phyloP scores from a whole-genome alignment of 2,888 invertebrate genomes.

The Scotopteryx bipunctaria region DNA sequence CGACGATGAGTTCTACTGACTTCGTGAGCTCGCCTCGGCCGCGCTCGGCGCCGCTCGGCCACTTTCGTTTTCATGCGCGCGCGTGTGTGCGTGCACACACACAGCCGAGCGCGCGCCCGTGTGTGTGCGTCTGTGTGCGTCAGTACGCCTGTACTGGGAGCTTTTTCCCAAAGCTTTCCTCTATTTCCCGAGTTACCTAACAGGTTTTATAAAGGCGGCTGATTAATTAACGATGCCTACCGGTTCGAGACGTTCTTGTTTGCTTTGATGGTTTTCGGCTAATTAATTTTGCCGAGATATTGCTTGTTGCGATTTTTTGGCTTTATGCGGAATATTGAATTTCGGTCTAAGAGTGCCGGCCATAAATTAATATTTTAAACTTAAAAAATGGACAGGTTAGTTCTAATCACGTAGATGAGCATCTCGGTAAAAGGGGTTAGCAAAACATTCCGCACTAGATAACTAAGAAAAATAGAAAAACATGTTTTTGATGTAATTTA shows the following conservation, averaged over 20 bases:
- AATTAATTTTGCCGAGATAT: slow-evolving; percentile 43
- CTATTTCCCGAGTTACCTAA: slow-evolving; percentile 75
- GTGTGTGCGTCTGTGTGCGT: slow-evolving; percentile 32
- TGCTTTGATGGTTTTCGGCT: slow-evolving; percentile 40
- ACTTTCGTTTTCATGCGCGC: slow-evolving; percentile 82
- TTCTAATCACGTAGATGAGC: neutral
- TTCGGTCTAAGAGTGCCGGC: neutral
- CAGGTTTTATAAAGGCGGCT: slow-evolving; percentile 63
- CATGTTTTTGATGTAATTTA: slow-evolving; percentile 35
- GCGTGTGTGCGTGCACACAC: slow-evolving; percentile 54
- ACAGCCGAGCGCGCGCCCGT: slow-evolving; percentile 23
- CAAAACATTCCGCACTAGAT: slow-evolving; percentile 9
- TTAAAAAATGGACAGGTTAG: slow-evolving; percentile 6
- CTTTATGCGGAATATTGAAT: neutral
- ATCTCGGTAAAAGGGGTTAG: slow-evolving; percentile 1
- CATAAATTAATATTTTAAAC: neutral
- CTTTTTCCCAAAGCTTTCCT: slow-evolving; percentile 79
- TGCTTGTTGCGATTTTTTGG: slow-evolving; percentile 13
- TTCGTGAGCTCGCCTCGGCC: slow-evolving; percentile 82
- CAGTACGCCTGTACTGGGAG: slow-evolving; percentile 49
- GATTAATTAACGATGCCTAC: slow-evolving; percentile 49
- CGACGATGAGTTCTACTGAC: slow-evolving; percentile 82
- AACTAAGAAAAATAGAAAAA: slow-evolving; percentile 34
- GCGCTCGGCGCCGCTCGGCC: slow-evolving; percentile 75
- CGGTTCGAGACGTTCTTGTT: slow-evolving; percentile 33